A percentile compares a stretch with the other conserved stretches of the same genome.
Conservation (phyloP, 2,888 invertebrate species). For the Ornithoptera alexandrae region DNA sequence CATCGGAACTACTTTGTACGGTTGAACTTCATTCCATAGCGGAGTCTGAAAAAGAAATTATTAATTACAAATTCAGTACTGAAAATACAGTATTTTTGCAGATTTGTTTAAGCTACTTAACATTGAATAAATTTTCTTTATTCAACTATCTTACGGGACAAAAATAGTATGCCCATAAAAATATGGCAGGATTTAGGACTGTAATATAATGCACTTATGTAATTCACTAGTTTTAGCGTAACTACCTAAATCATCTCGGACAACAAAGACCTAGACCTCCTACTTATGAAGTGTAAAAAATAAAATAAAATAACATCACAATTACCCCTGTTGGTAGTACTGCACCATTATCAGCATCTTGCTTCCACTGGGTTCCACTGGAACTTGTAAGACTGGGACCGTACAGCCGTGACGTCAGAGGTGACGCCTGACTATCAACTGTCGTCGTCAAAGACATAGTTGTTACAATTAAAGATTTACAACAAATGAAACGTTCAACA, state of each 20-base stretch:
- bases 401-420: conserved; percentile 31
- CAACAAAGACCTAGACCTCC: too few species aligned
- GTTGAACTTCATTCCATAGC: conserved; percentile 41
- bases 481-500: conserved; percentile 38
- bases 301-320: neutral
- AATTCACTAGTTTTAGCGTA: too few species aligned
- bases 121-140: too few species aligned
- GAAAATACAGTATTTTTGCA: too few species aligned
- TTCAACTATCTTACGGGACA: too few species aligned
- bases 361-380: conserved; percentile 43
- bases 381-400: conserved; percentile 31
- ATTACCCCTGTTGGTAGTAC: conserved; percentile 43
- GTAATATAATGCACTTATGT: too few species aligned
- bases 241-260: too few species aligned
- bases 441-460: conserved; percentile 37
- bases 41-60: conserved; percentile 38
- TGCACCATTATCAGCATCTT: conserved; percentile 30
- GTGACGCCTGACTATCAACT: conserved; percentile 31
- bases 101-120: too few species aligned
- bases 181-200: too few species aligned
- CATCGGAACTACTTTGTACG: conserved; percentile 33
- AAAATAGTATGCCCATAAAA: too few species aligned
- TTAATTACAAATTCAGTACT: too few species aligned
- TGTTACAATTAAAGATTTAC: conserved; percentile 11
- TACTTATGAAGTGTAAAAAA: too few species aligned